A percentile compares a stretch with the other conserved stretches of the same genome.
phyloP scores from a whole-genome alignment of 1,140 invertebrate species.

The Cylas formicarius region DNA sequence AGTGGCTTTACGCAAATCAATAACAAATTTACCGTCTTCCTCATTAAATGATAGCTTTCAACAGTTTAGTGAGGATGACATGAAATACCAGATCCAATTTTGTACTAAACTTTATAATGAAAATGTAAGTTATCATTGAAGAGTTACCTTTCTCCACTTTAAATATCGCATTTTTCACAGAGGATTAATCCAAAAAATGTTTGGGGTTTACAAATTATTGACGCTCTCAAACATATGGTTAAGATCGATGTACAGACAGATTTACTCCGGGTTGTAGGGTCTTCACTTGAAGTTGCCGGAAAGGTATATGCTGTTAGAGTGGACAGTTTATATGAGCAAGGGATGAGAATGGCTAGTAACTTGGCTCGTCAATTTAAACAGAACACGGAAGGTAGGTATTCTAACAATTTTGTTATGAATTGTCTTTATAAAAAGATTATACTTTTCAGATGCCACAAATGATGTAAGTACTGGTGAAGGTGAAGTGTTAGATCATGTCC shows the following conservation, averaged over 20 bases:
- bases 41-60: slow-evolving; percentile 12
- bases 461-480: slow-evolving; percentile 26
- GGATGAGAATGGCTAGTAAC: slow-evolving; percentile 67
- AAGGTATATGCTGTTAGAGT: slow-evolving; percentile 78
- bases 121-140: slow-evolving; percentile 23
- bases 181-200: slow-evolving; percentile 83
- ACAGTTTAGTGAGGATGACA: slow-evolving; percentile 17
- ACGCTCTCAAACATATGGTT: slow-evolving; percentile 60
- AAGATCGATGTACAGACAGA: slow-evolving; percentile 47
- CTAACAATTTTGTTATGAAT: neutral
- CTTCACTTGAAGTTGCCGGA: slow-evolving; percentile 71
- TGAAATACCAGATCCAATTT: slow-evolving; percentile 25
- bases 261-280: slow-evolving; percentile 68
- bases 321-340: slow-evolving; percentile 68
- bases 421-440: neutral
- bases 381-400: slow-evolving; percentile 25
- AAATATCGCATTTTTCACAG: slow-evolving; percentile 37
- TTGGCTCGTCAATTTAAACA: slow-evolving; percentile 48
- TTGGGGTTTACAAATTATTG: slow-evolving; percentile 74
- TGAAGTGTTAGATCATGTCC: slow-evolving; percentile 23
- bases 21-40: slow-evolving; percentile 7
- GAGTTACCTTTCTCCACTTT: slow-evolving; percentile 1
- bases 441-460: slow-evolving; percentile 1
- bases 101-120: slow-evolving; percentile 26
- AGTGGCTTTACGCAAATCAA: slow-evolving; percentile 12